A percentile compares a stretch with the other conserved stretches of the same genome.
Evolutionary conservation across 2,113 vertebrate species (phyloP).

Genomic region (Geococcyx californianus): DNA sequence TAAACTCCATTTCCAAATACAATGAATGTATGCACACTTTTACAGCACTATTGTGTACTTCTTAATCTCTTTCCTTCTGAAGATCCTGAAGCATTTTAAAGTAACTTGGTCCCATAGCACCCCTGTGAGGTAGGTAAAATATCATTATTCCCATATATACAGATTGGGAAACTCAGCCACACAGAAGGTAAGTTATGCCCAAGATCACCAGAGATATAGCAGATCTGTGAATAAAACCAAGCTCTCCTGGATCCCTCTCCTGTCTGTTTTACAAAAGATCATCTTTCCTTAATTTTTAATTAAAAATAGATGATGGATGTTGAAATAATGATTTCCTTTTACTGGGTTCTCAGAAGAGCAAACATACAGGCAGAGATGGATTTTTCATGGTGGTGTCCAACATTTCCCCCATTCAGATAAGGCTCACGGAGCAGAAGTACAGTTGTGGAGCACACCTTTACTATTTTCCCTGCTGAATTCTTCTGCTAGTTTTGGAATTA

Average conservation of each 20-base stretch:
- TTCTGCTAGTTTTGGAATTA: not conserved
- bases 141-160: not conserved
- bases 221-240: not conserved
- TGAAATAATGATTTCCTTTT: not conserved
- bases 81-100: slow-evolving; percentile 15
- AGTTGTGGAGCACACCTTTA: not conserved
- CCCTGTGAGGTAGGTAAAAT: slow-evolving; percentile 63
- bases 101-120: slow-evolving; percentile 41
- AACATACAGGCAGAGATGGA: not conserved
- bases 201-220: not conserved
- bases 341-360: not conserved
- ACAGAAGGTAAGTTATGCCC: slow-evolving; percentile 14
- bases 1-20: slow-evolving; percentile 3
- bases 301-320: not conserved
- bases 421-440: not conserved
- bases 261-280: not conserved
- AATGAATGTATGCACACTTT: not conserved
- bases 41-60: not conserved
- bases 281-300: not conserved
- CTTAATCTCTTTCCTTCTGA: not conserved
- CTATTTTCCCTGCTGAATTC: not conserved
- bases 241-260: not conserved
- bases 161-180: slow-evolving; percentile 22
- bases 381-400: not conserved
- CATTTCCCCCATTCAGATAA: not conserved